Conservation (phyloP, 2,888 invertebrate species). For the Sturmia bella region DNA sequence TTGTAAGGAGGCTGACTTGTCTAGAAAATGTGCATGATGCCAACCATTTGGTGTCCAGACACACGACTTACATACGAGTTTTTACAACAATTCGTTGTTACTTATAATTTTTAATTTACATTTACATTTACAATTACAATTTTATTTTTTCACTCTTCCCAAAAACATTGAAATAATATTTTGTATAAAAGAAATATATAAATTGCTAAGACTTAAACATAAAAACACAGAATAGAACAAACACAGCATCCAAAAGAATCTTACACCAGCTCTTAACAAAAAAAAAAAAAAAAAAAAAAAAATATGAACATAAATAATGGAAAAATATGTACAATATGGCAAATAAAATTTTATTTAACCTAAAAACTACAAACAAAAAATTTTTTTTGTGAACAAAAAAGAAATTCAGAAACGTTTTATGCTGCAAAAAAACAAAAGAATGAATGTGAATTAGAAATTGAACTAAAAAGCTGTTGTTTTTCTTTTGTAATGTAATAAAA, state of each 20-base stretch:
- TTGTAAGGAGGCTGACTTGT: no score
- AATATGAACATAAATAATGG: neutral
- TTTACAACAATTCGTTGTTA: no score
- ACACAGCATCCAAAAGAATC: conserved; percentile 9
- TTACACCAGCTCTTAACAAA: conserved; percentile 6
- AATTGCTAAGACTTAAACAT: conserved; percentile 57
- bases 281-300: no score
- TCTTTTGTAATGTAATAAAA: conserved; percentile 9
- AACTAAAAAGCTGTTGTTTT: conserved; percentile 49
- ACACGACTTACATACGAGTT: no score
- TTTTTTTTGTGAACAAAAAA: conserved; percentile 11
- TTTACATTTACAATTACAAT: conserved; percentile 43
- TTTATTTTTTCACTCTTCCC: no score
- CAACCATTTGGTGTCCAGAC: no score
- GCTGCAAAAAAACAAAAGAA: conserved; percentile 62
- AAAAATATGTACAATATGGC: conserved; percentile 4
- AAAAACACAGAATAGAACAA: conserved; percentile 11
- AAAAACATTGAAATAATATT: no score
- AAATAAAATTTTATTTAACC: conserved; percentile 9
- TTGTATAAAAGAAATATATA: neutral
- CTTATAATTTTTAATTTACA: neutral
- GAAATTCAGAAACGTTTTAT: conserved; percentile 64
- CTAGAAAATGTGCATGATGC: no score
- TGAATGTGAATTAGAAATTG: conserved; percentile 46
- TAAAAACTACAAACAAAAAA: neutral